Evolutionary conservation across 2,888 invertebrate genomes (phyloP).

Genomic region (Lypha dubia): DNA sequence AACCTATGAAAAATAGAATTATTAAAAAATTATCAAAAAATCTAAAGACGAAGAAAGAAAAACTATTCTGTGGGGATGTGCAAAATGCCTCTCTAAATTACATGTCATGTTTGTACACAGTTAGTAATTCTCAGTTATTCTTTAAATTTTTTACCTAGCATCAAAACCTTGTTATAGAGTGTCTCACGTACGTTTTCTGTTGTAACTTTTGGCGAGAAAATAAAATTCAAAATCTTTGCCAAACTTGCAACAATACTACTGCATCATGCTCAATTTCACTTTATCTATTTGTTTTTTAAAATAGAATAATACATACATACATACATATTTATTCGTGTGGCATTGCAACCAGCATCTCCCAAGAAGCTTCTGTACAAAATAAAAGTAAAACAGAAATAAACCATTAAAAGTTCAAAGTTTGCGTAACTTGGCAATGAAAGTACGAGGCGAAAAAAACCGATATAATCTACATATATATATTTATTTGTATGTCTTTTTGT

Average conservation of each 20-base stretch:
- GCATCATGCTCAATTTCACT: slow-evolving; percentile 13
- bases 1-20: not conserved
- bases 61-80: too few species aligned
- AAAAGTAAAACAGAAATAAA: not conserved
- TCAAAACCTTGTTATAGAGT: too few species aligned
- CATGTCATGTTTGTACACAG: too few species aligned
- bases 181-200: too few species aligned
- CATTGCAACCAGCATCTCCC: slow-evolving; percentile 24
- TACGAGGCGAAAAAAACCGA: slow-evolving; percentile 7
- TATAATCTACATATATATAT: not conserved
- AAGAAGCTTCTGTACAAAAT: not conserved
- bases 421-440: slow-evolving; percentile 53
- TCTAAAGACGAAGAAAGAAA: not conserved
- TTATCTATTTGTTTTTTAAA: slow-evolving; percentile 9
- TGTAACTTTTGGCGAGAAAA: too few species aligned
- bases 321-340: slow-evolving; percentile 8
- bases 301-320: too few species aligned
- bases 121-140: too few species aligned
- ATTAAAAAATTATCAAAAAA: not conserved
- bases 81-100: too few species aligned
- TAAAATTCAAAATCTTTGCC: not conserved
- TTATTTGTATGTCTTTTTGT: slow-evolving; percentile 5
- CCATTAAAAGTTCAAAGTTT: slow-evolving; percentile 52
- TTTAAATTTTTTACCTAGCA: too few species aligned
- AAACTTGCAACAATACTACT: not conserved